Percentiles rank a stretch among this genome's conserved stretches.
Conservation (phyloP, 2,888 invertebrate species). For the Zaprionus obscuricornis region DNA sequence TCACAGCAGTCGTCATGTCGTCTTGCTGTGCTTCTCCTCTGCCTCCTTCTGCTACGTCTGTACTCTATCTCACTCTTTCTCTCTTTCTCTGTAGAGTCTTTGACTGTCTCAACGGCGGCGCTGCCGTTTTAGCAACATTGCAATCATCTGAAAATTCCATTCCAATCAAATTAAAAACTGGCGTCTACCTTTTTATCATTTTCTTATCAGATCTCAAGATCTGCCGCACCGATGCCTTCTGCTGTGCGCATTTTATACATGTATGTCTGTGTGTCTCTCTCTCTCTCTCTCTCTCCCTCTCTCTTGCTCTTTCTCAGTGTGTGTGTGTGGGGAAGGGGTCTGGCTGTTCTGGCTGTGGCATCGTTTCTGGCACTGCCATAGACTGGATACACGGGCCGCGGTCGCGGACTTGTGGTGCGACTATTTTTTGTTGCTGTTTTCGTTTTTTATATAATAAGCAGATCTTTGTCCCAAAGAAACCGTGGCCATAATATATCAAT, state of each 20-base stretch:
- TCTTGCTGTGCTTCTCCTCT: no score
- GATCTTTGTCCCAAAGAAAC: slow-evolving; percentile 83
- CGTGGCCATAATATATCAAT: slow-evolving; percentile 83
- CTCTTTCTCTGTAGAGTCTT: not conserved
- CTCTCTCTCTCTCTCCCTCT: no score
- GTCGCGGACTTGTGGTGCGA: slow-evolving; percentile 52
- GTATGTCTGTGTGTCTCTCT: slow-evolving; percentile 15
- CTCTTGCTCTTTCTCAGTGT: no score
- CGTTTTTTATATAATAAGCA: slow-evolving; percentile 81
- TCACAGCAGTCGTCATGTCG: no score
- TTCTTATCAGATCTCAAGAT: slow-evolving; percentile 83
- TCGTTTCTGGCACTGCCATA: slow-evolving; percentile 44
- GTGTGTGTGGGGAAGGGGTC: slow-evolving; percentile 44
- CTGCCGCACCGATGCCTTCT: slow-evolving; percentile 81
- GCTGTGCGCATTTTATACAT: slow-evolving; percentile 55
- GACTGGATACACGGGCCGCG: slow-evolving; percentile 26
- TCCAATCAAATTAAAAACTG: slow-evolving; percentile 84
- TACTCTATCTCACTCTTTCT: slow-evolving; percentile 10
- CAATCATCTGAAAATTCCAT: slow-evolving; percentile 81
- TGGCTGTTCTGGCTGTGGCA: slow-evolving; percentile 45
- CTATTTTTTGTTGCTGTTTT: slow-evolving; percentile 58
- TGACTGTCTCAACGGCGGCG: slow-evolving; percentile 59
- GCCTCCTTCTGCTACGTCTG: slow-evolving; percentile 19
- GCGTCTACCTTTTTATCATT: slow-evolving; percentile 83
- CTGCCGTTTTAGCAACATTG: slow-evolving; percentile 77